Evolutionary conservation across 1,140 invertebrate species (phyloP).

Genomic region (Drosophila insularis): DNA sequence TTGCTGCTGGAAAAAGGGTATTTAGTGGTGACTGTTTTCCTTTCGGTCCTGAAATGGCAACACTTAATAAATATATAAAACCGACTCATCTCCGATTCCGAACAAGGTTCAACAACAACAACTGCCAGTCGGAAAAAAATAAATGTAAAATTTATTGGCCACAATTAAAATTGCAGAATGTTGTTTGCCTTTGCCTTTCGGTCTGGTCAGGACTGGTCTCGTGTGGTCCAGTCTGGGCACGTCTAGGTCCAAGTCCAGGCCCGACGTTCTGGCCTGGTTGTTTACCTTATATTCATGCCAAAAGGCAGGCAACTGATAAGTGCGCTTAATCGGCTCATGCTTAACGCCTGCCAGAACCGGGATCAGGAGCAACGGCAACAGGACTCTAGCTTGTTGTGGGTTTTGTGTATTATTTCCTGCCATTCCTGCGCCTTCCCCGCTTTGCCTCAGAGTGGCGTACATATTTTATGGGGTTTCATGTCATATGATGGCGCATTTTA

Average conservation of each 20-base stretch:
- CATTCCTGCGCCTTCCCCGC: background rate
- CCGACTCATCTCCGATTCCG: slow-evolving; percentile 14
- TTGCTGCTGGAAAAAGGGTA: background rate
- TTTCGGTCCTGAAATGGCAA: background rate
- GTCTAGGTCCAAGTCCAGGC: background rate
- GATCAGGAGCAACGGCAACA: slow-evolving; percentile 1
- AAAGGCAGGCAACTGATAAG: slow-evolving; percentile 49
- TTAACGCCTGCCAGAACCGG: slow-evolving; percentile 45
- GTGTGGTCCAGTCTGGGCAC: background rate
- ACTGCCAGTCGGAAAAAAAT: slow-evolving; percentile 12
- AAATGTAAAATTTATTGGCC: slow-evolving; percentile 62
- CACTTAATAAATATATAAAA: slow-evolving; percentile 42
- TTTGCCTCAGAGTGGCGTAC: slow-evolving; percentile 14
- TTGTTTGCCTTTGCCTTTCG: slow-evolving; percentile 38
- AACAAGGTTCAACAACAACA: background rate
- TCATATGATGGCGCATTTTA: slow-evolving; percentile 30
- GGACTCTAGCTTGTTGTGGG: slow-evolving; percentile 38
- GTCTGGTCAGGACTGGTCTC: background rate
- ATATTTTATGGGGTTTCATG: slow-evolving; percentile 62
- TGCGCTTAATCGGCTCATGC: slow-evolving; percentile 69
- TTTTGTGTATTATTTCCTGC: slow-evolving; percentile 43
- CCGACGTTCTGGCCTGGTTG: background rate
- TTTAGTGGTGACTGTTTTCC: background rate
- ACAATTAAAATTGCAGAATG: slow-evolving; percentile 69
- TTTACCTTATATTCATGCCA: slow-evolving; percentile 19